These are phyloP conservation scores for Paraplagusia blochii DNA, from an alignment of 2,113 vertebrate species.

Conservation along the genomic window DNA sequence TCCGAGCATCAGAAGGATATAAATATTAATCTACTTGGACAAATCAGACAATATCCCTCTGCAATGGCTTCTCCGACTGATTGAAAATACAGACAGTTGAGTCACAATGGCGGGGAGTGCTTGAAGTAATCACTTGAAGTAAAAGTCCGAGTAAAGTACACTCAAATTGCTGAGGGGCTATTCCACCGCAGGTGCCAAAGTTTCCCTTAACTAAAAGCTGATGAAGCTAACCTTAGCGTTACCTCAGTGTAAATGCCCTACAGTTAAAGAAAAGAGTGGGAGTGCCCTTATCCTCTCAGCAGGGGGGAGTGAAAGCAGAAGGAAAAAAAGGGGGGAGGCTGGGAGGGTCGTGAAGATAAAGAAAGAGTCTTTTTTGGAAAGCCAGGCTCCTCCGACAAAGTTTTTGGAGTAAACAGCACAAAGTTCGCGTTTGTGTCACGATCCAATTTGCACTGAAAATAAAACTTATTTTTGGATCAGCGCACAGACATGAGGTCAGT, in stretches of 20 bases:
- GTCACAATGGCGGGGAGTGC: not conserved
- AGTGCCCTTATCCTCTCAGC: conserved; percentile 51
- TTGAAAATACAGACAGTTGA: conserved; percentile 1
- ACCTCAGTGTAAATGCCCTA: conserved; percentile 49
- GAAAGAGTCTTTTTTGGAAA: conserved; percentile 45
- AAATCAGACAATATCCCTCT: conserved; percentile 12
- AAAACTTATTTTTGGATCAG: not conserved
- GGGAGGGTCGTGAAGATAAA: conserved; percentile 50
- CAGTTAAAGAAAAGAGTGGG: conserved; percentile 47
- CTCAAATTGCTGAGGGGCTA: conserved; percentile 20
- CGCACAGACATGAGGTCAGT: no score
- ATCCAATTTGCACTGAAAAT: conserved; percentile 25
- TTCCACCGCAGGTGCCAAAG: conserved; percentile 26
- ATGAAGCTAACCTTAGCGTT: conserved; percentile 56
- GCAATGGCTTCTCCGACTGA: conserved; percentile 17
- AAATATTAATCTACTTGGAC: conserved; percentile 4
- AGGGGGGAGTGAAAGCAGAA: conserved; percentile 28
- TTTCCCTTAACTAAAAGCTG: conserved; percentile 44
- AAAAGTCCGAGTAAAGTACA: conserved; percentile 35
- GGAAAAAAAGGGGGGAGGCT: conserved; percentile 38
- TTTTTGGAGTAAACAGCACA: conserved; percentile 59
- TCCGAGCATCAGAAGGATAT: conserved; percentile 21
- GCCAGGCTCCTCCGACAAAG: conserved; percentile 35
- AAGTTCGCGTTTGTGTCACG: conserved; percentile 43
- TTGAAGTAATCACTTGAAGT: conserved; percentile 24